These are phyloP conservation scores for Rhinichthys klamathensis DNA, from an alignment of 2,113 vertebrate genomes.

Conservation along the genomic window DNA sequence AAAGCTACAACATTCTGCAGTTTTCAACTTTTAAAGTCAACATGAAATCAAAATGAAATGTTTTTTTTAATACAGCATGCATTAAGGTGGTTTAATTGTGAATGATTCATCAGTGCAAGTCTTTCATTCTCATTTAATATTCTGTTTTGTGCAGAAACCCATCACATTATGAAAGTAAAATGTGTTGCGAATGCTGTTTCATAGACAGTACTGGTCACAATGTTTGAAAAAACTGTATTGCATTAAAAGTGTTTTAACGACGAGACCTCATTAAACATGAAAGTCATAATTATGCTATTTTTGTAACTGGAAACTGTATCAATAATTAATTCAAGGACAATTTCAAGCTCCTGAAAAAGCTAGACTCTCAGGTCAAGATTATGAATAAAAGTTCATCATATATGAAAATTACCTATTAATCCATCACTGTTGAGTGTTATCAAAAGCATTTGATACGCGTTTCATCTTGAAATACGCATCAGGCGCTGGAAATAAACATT, in stretches of 20 bases:
- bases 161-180: not conserved
- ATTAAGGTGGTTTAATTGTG: not conserved
- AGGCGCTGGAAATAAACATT: not conserved
- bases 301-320: not conserved
- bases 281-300: conserved; percentile 33
- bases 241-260: not conserved
- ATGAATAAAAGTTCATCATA: not conserved
- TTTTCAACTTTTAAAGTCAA: not conserved
- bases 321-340: conserved; percentile 22
- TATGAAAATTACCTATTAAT: not conserved
- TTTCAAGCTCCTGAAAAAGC: not conserved
- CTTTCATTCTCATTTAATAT: not conserved
- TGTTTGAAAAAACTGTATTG: not conserved
- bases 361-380: not conserved
- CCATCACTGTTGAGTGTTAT: not conserved
- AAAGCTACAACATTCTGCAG: not conserved
- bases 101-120: not conserved
- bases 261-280: conserved; percentile 38
- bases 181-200: not conserved
- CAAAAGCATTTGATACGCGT: not conserved
- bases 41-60: not conserved
- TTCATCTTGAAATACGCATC: not conserved
- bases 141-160: not conserved
- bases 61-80: not conserved
- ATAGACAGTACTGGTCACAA: not conserved